phyloP scores from a whole-genome alignment of 2,797 vertebrate species.

The Poecilia picta region DNA sequence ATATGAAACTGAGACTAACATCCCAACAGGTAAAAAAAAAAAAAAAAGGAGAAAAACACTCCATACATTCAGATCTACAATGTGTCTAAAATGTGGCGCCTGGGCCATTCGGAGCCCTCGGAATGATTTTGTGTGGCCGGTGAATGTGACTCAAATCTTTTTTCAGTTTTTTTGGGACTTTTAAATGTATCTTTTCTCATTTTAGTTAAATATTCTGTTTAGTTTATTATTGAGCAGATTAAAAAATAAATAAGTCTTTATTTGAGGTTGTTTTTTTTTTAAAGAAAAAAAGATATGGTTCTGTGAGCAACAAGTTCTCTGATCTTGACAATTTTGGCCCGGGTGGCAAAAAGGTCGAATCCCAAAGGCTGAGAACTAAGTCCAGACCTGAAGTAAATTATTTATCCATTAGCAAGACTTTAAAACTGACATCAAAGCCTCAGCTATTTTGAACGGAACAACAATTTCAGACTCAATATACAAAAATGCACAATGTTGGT shows the following conservation, averaged over 20 bases:
- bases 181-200: background rate
- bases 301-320: background rate
- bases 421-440: background rate
- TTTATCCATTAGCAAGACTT: background rate
- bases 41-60: too few relatives aligned
- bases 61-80: background rate
- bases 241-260: background rate
- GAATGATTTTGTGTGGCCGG: background rate
- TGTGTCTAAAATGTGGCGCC: background rate
- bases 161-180: background rate
- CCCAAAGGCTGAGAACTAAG: background rate
- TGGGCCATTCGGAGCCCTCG: background rate
- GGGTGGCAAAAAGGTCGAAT: background rate
- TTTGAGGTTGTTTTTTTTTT: too few relatives aligned
- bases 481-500: background rate
- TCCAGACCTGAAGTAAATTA: background rate
- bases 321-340: background rate
- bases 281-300: background rate
- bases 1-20: background rate
- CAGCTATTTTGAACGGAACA: background rate
- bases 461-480: background rate
- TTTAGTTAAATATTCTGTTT: background rate
- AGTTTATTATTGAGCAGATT: background rate
- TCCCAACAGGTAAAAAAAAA: too few relatives aligned
- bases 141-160: background rate